Percentiles rank a stretch among this genome's conserved stretches.
phyloP scores from a whole-genome alignment of 2,888 invertebrate species.

The Drosophila hawaiiensis region DNA sequence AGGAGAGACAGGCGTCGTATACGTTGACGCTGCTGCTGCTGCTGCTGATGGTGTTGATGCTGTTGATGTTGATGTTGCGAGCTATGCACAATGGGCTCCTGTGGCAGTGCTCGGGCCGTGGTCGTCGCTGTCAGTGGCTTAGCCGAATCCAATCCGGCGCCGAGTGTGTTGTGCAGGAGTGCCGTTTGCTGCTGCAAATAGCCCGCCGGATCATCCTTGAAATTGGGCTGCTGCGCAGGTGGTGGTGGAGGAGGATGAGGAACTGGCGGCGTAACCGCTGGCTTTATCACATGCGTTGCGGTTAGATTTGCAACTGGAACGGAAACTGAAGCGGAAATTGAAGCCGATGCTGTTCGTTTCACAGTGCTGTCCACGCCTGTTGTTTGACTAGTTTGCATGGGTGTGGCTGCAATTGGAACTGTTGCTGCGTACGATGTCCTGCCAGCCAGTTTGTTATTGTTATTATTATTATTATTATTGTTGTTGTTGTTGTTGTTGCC shows the following conservation, averaged over 20 bases:
- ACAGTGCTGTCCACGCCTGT: slow-evolving; percentile 18
- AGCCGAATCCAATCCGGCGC: slow-evolving; percentile 89
- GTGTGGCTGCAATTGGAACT: slow-evolving; percentile 22
- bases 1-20: slow-evolving; percentile 66
- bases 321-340: slow-evolving; percentile 23
- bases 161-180: slow-evolving; percentile 90
- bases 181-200: slow-evolving; percentile 96
- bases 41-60: slow-evolving; percentile 75
- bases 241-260: slow-evolving; percentile 21
- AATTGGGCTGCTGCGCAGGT: slow-evolving; percentile 88
- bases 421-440: slow-evolving; percentile 28
- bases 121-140: slow-evolving; percentile 32
- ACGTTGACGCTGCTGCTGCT: slow-evolving; percentile 80
- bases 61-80: slow-evolving; percentile 71
- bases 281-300: slow-evolving; percentile 67
- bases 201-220: slow-evolving; percentile 96
- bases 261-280: slow-evolving; percentile 20
- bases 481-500: slow-evolving; percentile 55
- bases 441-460: slow-evolving; percentile 43
- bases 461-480: slow-evolving; percentile 44
- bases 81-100: slow-evolving; percentile 63
- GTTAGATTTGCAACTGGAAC: slow-evolving; percentile 24
- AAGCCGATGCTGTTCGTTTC: slow-evolving; percentile 21
- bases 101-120: slow-evolving; percentile 42
- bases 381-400: slow-evolving; percentile 64